phyloP scores from a whole-genome alignment of 2,888 invertebrate species.

The Xestia rhomboidea region DNA sequence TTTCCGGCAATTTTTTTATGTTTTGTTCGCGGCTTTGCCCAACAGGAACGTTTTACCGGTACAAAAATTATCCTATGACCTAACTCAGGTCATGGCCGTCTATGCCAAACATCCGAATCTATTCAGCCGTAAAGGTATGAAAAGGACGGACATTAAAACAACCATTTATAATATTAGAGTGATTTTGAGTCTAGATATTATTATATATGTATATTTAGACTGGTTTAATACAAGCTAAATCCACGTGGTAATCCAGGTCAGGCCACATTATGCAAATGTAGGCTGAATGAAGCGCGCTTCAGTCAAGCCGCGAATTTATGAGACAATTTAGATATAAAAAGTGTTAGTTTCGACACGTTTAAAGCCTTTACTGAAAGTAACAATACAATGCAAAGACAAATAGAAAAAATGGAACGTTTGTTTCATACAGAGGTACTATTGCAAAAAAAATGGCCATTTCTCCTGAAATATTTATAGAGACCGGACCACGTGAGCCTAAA shows the following conservation, averaged over 20 bases:
- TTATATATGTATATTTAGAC: slow-evolving; percentile 6
- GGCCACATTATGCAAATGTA: slow-evolving; percentile 63
- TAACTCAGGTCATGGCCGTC: neutral
- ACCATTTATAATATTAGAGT: neutral
- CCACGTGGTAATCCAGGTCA: slow-evolving; percentile 60
- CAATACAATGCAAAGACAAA: neutral
- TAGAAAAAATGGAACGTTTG: neutral
- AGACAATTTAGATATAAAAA: slow-evolving; percentile 31
- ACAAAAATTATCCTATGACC: neutral
- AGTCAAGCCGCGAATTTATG: slow-evolving; percentile 41
- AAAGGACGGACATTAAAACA: neutral
- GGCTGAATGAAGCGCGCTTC: slow-evolving; percentile 38
- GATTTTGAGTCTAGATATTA: neutral
- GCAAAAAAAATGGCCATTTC: neutral
- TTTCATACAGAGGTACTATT: neutral
- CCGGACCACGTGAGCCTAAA: slow-evolving; percentile 38
- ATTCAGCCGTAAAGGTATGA: neutral
- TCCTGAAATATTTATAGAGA: neutral
- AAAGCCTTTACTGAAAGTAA: slow-evolving; percentile 20
- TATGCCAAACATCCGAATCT: neutral
- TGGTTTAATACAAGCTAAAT: slow-evolving; percentile 32
- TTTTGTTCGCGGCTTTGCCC: neutral
- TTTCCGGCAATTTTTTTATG: too few species aligned
- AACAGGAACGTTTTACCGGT: neutral
- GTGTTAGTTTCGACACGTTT: slow-evolving; percentile 6